Base-by-base conservation (phyloP, 2,113 vertebrate species). In the Psettodes erumei region DNA sequence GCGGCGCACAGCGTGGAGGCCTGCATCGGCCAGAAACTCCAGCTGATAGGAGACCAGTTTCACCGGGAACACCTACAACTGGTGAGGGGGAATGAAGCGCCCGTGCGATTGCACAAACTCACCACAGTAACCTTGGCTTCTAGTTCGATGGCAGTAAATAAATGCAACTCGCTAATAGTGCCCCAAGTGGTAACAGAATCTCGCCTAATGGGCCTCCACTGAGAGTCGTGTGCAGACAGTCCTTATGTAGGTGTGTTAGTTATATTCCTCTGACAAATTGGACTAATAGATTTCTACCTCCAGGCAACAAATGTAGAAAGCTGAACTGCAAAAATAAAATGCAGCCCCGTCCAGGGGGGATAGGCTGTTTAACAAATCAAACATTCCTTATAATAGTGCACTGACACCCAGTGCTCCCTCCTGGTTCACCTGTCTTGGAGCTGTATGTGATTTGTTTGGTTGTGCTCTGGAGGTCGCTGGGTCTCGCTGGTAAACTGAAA, bases 11-110 rank as follows among this genome's bases (percentile, higher is more conserved):
- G 90, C 56, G 62, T 93, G 65, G 94, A 94, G 79, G 91, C 84
- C 30, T 86, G 79, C 76, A 94, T 95, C 7, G 94, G 93, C 33
- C 94, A 91, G 87, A 95, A 95, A 75, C 93, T 95, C 71, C 94
- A 94, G 83, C 88, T 93, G 84, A 95, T 95, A 50, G 94, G 94
- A 77, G 94, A 95, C 82, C 93, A 94, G 88, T 95, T 95, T 86
- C 94, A 94, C 79, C 88, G 89, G 77, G 92, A 95, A 71, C 93
- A 94, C 53, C 76, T 94, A 47, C 91, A 92, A 79, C 89, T 91
- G 94, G 94, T 95, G 87, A 91, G 91, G 38, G 71, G 65, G 71
- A 82, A 60, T n/a, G n/a, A 50, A 43, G 18, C 55, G 35, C 45
- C 51, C 21, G 25, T 27, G 55, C 30, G 33, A 82, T 60, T 72